Conservation (phyloP, 2,797 vertebrate genomes). For the Crenuchus spilurus region DNA sequence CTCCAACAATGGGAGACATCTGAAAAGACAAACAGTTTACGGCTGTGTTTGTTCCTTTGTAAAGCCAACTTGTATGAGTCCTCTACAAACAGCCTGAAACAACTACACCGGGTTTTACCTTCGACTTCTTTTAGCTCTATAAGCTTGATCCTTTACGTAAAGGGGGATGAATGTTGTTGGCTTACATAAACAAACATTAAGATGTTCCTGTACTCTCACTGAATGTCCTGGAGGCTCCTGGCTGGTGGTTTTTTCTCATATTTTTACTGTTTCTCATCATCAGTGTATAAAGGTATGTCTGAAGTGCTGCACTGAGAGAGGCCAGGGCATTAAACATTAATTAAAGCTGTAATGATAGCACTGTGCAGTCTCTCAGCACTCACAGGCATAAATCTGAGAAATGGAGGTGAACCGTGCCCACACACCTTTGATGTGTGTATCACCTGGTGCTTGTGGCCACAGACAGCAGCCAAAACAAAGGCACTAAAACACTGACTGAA, state of each 20-base stretch:
- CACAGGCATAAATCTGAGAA: slow-evolving; percentile 57
- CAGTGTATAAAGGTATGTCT: slow-evolving; percentile 32
- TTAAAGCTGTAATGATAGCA: slow-evolving; percentile 48
- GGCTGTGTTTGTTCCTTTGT: not conserved
- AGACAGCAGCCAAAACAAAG: slow-evolving; percentile 43
- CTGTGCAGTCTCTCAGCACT: slow-evolving; percentile 57
- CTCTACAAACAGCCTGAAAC: not conserved
- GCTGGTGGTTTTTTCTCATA: slow-evolving; percentile 32
- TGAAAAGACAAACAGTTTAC: slow-evolving; percentile 47
- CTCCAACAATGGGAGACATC: slow-evolving; percentile 33
- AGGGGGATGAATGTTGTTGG: not conserved
- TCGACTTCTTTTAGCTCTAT: no score
- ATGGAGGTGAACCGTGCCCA: slow-evolving; percentile 57
- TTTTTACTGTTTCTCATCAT: slow-evolving; percentile 29
- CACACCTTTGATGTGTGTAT: slow-evolving; percentile 42
- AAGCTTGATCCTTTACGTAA: not conserved
- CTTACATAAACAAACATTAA: slow-evolving; percentile 20
- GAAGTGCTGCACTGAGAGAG: slow-evolving; percentile 23
- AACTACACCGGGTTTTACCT: not conserved
- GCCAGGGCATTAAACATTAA: slow-evolving; percentile 64
- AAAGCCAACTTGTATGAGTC: slow-evolving; percentile 4
- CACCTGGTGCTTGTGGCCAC: slow-evolving; percentile 36
- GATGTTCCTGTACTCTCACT: no score
- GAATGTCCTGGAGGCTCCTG: no score
- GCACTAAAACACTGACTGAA: slow-evolving; percentile 16